These are phyloP conservation scores for Penaeus japonicus DNA, from an alignment of 1,140 invertebrate species.

Conservation along the genomic window DNA sequence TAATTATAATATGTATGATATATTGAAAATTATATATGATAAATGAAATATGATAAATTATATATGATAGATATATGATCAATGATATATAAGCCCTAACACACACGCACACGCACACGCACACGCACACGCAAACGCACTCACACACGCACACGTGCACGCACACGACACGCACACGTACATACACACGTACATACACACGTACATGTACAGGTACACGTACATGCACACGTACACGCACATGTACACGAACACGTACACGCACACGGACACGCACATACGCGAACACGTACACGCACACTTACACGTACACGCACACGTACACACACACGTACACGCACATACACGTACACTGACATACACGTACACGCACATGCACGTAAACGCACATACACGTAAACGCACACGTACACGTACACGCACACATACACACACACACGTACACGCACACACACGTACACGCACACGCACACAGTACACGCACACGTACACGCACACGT, in stretches of 20 bases:
- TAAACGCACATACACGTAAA: too few relatives aligned
- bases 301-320: not conserved
- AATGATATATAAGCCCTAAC: too few relatives aligned
- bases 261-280: not conserved
- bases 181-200: not conserved
- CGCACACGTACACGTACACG: too few relatives aligned
- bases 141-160: not conserved
- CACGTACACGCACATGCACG: too few relatives aligned
- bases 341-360: not conserved
- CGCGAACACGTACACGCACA: not conserved
- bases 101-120: not conserved
- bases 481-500: not conserved
- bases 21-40: too few relatives aligned
- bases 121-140: not conserved
- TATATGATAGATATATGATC: too few relatives aligned
- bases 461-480: not conserved
- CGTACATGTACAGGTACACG: not conserved
- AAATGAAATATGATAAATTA: too few relatives aligned
- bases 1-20: too few relatives aligned
- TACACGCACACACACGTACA: not conserved
- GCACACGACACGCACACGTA: not conserved
- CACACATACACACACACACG: too few relatives aligned
- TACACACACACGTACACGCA: not conserved
- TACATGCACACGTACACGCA: not conserved
- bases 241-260: not conserved